phyloP scores from a whole-genome alignment of 2,113 vertebrate species.

The Dendropsophus ebraccatus region DNA sequence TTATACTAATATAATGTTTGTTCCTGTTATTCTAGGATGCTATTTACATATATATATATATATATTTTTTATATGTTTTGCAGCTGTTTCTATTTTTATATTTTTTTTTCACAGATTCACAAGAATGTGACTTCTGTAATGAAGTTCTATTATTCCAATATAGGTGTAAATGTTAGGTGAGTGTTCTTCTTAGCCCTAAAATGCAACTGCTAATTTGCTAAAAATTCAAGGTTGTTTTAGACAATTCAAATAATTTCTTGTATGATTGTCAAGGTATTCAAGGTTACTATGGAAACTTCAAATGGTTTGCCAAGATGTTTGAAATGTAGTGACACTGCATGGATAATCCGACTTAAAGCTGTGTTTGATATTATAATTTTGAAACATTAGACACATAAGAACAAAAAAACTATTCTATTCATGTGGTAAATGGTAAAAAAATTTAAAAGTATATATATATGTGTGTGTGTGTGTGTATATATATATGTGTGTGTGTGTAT shows the following conservation, averaged over 20 bases:
- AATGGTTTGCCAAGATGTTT: constrained; percentile 40
- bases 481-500: background rate
- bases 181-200: background rate
- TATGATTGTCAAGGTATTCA: constrained; percentile 36
- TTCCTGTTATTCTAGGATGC: no score
- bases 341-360: constrained; percentile 37
- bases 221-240: constrained; percentile 35
- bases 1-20: no score
- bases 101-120: background rate
- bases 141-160: background rate
- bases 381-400: constrained; percentile 14
- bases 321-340: constrained; percentile 42
- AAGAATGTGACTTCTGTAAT: background rate
- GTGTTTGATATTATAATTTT: constrained; percentile 44
- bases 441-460: no score
- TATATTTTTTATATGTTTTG: no score
- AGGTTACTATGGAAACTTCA: constrained; percentile 48
- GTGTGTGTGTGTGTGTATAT: background rate
- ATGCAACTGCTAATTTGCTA: constrained; percentile 13
- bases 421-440: background rate
- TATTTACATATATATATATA: no score
- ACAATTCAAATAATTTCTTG: constrained; percentile 25
- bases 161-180: constrained; percentile 1
- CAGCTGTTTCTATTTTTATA: background rate
- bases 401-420: background rate